Evolutionary conservation across 2,888 invertebrate genomes (phyloP).

Genomic region (Drosophila nr. medialis): DNA sequence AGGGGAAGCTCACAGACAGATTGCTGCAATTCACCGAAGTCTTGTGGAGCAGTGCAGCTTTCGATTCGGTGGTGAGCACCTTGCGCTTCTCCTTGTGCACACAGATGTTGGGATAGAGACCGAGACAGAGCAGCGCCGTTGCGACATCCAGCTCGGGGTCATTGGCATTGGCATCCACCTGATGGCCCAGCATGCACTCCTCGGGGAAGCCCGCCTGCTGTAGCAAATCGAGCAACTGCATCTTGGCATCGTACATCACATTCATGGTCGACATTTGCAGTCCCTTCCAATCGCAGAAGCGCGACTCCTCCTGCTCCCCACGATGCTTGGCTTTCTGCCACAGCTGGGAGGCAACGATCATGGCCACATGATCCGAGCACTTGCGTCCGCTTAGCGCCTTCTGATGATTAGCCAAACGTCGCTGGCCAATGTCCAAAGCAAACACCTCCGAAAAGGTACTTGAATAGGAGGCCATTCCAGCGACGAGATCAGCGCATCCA

Average conservation of each 20-base stretch:
- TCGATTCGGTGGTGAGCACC: conserved; percentile 97
- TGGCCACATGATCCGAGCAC: conserved; percentile 97
- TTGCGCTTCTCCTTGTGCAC: conserved; percentile 97
- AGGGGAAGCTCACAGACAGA: conserved; percentile 92
- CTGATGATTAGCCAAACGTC: conserved; percentile 93
- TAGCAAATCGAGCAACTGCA: conserved; percentile 89
- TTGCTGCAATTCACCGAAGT: conserved; percentile 97
- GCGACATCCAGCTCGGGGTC: conserved; percentile 93
- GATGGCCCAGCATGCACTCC: conserved; percentile 90
- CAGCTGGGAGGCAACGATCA: conserved; percentile 95
- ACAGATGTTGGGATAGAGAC: conserved; percentile 98
- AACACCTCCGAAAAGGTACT: conserved; percentile 98
- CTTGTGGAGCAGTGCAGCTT: conserved; percentile 97
- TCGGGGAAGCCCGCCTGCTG: conserved; percentile 95
- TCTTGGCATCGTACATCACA: conserved; percentile 96
- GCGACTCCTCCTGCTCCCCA: conserved; percentile 91
- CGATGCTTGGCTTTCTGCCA: conserved; percentile 90
- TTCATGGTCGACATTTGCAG: conserved; percentile 95
- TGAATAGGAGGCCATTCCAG: conserved; percentile 97
- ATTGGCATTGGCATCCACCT: conserved; percentile 90
- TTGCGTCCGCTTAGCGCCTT: conserved; percentile 93
- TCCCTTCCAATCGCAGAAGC: conserved; percentile 96
- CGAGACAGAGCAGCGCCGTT: conserved; percentile 94
- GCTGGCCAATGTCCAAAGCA: conserved; percentile 90
- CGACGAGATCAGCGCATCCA: conserved; percentile 94